These are phyloP conservation scores for Oryzaephilus surinamensis DNA, from an alignment of 1,140 invertebrate species.

Conservation along the genomic window DNA sequence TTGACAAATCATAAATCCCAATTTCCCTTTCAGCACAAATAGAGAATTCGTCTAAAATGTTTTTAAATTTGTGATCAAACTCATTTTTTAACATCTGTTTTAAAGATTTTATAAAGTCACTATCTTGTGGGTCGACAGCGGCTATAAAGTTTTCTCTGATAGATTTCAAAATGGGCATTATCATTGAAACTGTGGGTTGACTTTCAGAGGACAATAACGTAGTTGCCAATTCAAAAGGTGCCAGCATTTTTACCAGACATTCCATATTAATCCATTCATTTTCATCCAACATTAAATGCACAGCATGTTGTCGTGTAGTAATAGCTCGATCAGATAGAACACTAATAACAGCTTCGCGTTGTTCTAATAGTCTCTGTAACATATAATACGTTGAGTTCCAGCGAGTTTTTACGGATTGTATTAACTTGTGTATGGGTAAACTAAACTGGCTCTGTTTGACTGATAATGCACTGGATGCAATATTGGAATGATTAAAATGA, in stretches of 20 bases:
- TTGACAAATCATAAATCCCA: too few species aligned
- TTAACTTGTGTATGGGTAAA: neutral
- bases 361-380: slow-evolving; percentile 10
- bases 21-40: too few species aligned
- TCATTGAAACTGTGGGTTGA: slow-evolving; percentile 5
- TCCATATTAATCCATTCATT: slow-evolving; percentile 9
- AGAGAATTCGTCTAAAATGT: too few species aligned
- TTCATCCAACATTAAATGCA: neutral
- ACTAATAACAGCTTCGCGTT: slow-evolving; percentile 7
- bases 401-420: neutral
- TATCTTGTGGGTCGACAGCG: too few species aligned
- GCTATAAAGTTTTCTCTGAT: too few species aligned
- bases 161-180: too few species aligned
- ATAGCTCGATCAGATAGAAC: neutral
- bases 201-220: slow-evolving; percentile 7
- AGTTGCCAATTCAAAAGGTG: slow-evolving; percentile 12
- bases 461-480: neutral
- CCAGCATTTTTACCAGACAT: slow-evolving; percentile 6
- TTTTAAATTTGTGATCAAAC: too few species aligned
- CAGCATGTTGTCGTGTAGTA: neutral
- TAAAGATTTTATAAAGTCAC: too few species aligned
- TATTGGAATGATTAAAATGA: neutral
- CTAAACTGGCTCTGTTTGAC: neutral
- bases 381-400: slow-evolving; percentile 13
- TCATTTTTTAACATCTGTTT: too few species aligned